Evolutionary conservation across 2,888 invertebrate genomes (phyloP).

Genomic region (Chloroclysta siterata): DNA sequence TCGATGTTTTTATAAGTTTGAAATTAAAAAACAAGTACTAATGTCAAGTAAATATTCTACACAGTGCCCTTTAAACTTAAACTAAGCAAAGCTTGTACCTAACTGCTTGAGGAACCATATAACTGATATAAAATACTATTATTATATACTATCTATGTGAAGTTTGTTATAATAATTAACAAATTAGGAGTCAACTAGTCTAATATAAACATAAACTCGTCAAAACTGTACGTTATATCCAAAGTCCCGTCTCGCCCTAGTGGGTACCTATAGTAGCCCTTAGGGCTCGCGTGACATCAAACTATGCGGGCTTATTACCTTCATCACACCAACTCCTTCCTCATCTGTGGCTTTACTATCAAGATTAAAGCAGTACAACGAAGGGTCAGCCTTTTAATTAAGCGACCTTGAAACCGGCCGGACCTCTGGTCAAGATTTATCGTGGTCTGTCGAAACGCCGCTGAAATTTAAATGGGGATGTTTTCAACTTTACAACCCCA

Average conservation of each 20-base stretch:
- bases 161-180: no score
- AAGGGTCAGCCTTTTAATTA: constrained; percentile 70
- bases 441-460: constrained; percentile 51
- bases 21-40: no score
- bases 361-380: constrained; percentile 65
- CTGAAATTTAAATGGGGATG: constrained; percentile 43
- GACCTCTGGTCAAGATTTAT: constrained; percentile 56
- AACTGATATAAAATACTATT: no score
- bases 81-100: no score
- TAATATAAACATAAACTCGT: no score
- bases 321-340: constrained; percentile 34
- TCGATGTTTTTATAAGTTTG: no score
- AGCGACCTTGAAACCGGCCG: constrained; percentile 59
- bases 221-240: neutral
- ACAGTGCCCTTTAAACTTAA: no score
- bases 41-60: no score
- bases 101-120: no score
- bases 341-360: constrained; percentile 46
- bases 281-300: constrained; percentile 40
- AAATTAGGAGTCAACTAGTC: no score
- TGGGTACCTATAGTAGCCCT: neutral
- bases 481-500: constrained; percentile 31
- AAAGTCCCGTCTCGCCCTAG: neutral
- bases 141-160: no score
- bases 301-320: constrained; percentile 65